Conservation (phyloP, 2,888 invertebrate genomes). For the Aleiodes alternator region DNA sequence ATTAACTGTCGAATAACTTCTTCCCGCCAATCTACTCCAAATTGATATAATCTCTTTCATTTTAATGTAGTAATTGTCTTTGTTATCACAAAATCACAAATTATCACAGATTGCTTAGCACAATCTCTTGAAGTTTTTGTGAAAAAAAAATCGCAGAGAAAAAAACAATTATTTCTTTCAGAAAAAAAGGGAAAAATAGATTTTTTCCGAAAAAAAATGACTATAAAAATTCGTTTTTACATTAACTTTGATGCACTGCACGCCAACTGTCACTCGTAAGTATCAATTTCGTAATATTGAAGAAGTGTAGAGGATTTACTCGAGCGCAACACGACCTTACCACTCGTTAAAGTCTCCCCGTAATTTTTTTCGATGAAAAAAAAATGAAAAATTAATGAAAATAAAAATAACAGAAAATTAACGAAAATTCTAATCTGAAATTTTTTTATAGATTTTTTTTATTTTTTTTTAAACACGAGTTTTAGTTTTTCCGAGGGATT, state of each 20-base stretch:
- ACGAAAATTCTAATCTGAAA: background rate
- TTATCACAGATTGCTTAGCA: conserved; percentile 4
- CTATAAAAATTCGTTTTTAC: background rate
- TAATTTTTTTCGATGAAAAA: background rate
- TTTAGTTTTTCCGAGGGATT: background rate
- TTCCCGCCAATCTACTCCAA: conserved; percentile 77
- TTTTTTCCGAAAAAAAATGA: background rate
- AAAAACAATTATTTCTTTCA: background rate
- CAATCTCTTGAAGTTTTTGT: too few relatives aligned
- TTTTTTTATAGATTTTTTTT: too few relatives aligned
- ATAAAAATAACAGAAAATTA: background rate
- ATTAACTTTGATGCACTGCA: conserved; percentile 3
- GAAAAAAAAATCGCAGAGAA: too few relatives aligned
- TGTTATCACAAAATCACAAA: conserved; percentile 9
- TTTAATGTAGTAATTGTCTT: conserved; percentile 15
- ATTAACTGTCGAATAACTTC: conserved; percentile 79
- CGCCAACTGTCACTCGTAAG: conserved; percentile 1
- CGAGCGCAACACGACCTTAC: conserved; percentile 8
- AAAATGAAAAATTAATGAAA: background rate
- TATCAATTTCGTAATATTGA: too few relatives aligned
- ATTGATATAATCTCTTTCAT: conserved; percentile 82
- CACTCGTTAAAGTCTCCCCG: conserved; percentile 50
- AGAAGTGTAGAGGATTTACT: too few relatives aligned
- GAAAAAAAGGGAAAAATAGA: background rate
- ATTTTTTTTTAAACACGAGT: too few relatives aligned